These are phyloP conservation scores for Myotis myotis DNA, from an alignment of 2,797 vertebrate species.

Conservation along the genomic window DNA sequence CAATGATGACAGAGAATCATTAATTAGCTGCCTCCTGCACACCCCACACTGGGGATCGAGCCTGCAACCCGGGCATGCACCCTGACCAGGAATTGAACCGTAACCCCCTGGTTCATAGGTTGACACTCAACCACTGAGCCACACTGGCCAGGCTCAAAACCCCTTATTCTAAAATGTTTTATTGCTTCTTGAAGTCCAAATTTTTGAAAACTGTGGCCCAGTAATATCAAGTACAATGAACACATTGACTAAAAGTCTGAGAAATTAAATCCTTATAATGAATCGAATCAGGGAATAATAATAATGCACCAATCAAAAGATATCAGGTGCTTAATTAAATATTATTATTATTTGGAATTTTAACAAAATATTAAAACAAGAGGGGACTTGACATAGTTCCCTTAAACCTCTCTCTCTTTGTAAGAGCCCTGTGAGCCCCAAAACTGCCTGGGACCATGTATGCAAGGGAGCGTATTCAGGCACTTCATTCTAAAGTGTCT, in stretches of 20 bases:
- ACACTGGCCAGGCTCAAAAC: background rate
- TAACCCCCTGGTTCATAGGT: no score
- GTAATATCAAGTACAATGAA: background rate
- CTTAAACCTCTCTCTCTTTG: background rate
- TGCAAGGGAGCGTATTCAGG: background rate
- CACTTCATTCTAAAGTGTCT: background rate
- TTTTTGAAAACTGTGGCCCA: background rate
- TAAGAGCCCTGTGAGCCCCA: background rate
- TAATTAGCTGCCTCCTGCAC: no score
- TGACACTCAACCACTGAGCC: no score
- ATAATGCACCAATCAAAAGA: background rate
- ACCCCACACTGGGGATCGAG: no score
- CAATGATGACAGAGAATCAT: no score
- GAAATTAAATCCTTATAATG: background rate
- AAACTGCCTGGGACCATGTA: background rate
- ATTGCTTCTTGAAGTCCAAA: background rate
- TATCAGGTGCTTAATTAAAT: background rate
- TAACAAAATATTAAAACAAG: background rate
- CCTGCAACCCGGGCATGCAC: no score
- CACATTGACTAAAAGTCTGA: background rate
- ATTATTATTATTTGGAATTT: background rate
- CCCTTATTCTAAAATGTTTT: background rate
- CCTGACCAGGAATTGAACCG: no score
- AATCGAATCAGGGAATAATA: background rate
- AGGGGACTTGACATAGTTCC: background rate